Evolutionary conservation across 2,113 vertebrate species (phyloP), one percentile per base, ranked within the genome.

Genomic region (Austrofundulus limnaeus): DNA sequence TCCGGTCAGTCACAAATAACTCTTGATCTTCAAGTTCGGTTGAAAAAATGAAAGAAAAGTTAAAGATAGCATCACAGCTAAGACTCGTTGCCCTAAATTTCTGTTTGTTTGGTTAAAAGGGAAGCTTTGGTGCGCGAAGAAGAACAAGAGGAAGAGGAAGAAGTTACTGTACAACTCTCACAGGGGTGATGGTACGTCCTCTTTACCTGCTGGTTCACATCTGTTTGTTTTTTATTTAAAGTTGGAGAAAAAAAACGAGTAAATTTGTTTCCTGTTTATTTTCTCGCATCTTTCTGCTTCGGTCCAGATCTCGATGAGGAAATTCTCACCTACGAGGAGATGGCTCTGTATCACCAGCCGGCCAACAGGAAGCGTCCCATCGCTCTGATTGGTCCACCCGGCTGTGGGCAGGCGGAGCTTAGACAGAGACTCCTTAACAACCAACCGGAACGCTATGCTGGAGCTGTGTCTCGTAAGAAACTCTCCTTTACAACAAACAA

Each of bases 131-230:
- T 99, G 97, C 9, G 97, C 96, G 0, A 99, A 99, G 90, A 98
- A 99, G 81, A 99, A 98, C 91, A 98, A 99, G 91, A 96, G 96
- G 92, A 99, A 98, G 80, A 92, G 97, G 76, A 99, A 99, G 92
- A 99, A 99, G 67, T 87, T 97, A 76, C 90, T 94, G 39, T 96
- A 95, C 86, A 99, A 97, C 49, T 90, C 93, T 65, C 95, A 97
- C 90, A 95, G 93, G 92, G 97, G 95, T 51, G 97, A 99, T 70
- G 96, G 97, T 98, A 75, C 10, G 61, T 31, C 3, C 15, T 60
- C 16, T 58, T 2, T 19, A 19, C 31, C 15, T 61, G 2, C n/a
- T 10, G 21, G 15, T 23, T 2, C 21, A n/a, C 20, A 15, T 48
- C 12, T 4, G 25, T 28, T 28, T 34, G 8, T 10, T 34, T 34